A percentile compares a stretch with the other conserved stretches of the same genome.
These are phyloP conservation scores for Ceratoteleas bidentatus DNA, from an alignment of 1,140 invertebrate genomes.

Conservation along the genomic window DNA sequence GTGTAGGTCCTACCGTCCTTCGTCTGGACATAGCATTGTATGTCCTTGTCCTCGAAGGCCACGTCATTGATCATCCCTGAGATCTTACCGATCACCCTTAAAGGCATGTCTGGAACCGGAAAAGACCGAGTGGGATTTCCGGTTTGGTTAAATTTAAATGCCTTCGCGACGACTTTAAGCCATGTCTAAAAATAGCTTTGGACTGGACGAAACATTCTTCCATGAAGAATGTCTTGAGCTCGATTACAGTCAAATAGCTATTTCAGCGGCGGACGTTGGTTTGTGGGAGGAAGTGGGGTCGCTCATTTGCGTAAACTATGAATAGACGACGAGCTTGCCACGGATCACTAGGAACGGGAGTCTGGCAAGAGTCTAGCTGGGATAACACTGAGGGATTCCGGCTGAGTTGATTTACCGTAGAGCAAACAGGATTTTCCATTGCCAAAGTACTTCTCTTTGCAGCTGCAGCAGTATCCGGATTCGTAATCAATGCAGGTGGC, in stretches of 20 bases:
- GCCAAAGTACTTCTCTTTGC: conserved; percentile 90
- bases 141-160: no score
- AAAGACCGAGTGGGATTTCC: background rate
- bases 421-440: conserved; percentile 94
- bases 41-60: conserved; percentile 87
- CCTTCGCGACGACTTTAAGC: no score
- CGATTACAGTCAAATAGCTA: conserved; percentile 44
- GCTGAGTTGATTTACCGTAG: conserved; percentile 84
- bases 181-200: no score
- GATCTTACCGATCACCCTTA: conserved; percentile 93
- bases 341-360: conserved; percentile 27
- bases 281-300: conserved; percentile 66
- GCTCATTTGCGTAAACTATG: conserved; percentile 70
- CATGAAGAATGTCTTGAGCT: no score
- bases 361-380: background rate
- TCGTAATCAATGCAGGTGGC: conserved; percentile 91
- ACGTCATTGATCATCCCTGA: conserved; percentile 90
- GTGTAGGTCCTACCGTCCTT: conserved; percentile 94
- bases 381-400: background rate
- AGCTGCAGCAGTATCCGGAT: conserved; percentile 94
- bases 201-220: no score
- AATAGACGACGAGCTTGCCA: conserved; percentile 70
- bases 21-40: conserved; percentile 96
- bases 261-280: conserved; percentile 48
- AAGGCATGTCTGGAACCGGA: conserved; percentile 85